Percentiles rank a stretch among this genome's conserved stretches.
phyloP scores from a whole-genome alignment of 1,140 invertebrate genomes.

The Aphelinus certus region DNA sequence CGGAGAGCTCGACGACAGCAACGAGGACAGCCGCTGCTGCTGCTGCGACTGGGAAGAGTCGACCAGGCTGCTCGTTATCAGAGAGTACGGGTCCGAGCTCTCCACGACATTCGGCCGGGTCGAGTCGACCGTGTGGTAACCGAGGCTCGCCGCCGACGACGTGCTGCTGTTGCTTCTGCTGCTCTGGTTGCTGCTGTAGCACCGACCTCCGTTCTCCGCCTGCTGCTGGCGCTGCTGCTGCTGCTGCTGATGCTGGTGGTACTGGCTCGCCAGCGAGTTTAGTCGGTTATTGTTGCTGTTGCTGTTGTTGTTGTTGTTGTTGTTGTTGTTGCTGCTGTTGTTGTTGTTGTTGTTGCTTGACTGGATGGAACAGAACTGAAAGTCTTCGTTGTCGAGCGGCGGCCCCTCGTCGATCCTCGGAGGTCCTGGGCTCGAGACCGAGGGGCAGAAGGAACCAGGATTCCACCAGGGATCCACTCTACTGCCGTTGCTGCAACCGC shows the following conservation, averaged over 20 bases:
- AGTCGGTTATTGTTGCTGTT: constrained; percentile 28
- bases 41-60: constrained; percentile 30
- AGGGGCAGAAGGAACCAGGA: constrained; percentile 55
- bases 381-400: constrained; percentile 39
- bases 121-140: constrained; percentile 44
- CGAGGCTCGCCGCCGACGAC: constrained; percentile 39
- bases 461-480: constrained; percentile 64
- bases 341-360: constrained; percentile 40
- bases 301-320: constrained; percentile 36
- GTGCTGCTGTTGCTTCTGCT: constrained; percentile 39
- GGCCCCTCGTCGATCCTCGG: constrained; percentile 56
- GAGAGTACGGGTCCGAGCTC: constrained; percentile 27
- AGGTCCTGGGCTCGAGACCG: constrained; percentile 53
- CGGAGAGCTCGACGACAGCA: constrained; percentile 45
- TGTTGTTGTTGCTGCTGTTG: constrained; percentile 33
- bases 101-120: constrained; percentile 47
- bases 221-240: constrained; percentile 19
- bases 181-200: background rate
- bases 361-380: constrained; percentile 43
- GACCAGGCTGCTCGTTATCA: constrained; percentile 40
- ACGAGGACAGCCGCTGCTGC: constrained; percentile 27
- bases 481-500: constrained; percentile 62
- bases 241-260: constrained; percentile 36
- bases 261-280: constrained; percentile 35
- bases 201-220: background rate